phyloP scores from a whole-genome alignment of 2,888 invertebrate species.

The Polydrusus cervinus region DNA sequence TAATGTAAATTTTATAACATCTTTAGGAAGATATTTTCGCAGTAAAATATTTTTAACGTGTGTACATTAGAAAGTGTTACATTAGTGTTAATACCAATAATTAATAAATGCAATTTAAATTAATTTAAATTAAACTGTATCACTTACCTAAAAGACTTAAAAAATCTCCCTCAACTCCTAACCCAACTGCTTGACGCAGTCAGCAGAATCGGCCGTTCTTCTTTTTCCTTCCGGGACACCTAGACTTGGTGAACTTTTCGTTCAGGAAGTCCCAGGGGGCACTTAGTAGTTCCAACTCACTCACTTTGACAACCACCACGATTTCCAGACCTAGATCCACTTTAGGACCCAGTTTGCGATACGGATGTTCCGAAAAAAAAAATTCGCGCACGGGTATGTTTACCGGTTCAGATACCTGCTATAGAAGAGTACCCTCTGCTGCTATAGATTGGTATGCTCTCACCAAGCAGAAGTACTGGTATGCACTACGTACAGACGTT shows the following conservation, averaged over 20 bases:
- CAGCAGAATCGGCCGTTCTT: neutral
- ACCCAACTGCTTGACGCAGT: neutral
- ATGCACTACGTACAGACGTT: constrained; percentile 48
- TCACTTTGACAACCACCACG: constrained; percentile 34
- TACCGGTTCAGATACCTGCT: constrained; percentile 13
- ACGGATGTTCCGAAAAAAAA: constrained; percentile 25
- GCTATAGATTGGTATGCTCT: constrained; percentile 45
- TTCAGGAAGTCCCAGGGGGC: constrained; percentile 37
- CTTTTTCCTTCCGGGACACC: constrained; percentile 47
- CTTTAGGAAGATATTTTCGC: too few relatives aligned
- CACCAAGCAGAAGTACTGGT: constrained; percentile 43
- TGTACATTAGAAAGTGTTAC: too few relatives aligned
- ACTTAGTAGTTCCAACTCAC: constrained; percentile 41
- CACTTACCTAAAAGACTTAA: constrained; percentile 30
- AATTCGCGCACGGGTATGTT: constrained; percentile 31
- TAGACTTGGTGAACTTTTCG: constrained; percentile 47
- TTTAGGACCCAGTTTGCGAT: constrained; percentile 52
- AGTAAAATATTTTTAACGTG: too few relatives aligned
- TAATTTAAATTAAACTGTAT: neutral
- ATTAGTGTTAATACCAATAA: too few relatives aligned
- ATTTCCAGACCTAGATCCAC: constrained; percentile 46
- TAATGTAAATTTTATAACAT: too few relatives aligned
- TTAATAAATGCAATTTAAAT: too few relatives aligned
- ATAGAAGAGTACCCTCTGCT: constrained; percentile 44
- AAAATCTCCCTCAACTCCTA: constrained; percentile 20